Conservation (phyloP, 2,113 vertebrate genomes). For the Marcusenius ussheri region DNA sequence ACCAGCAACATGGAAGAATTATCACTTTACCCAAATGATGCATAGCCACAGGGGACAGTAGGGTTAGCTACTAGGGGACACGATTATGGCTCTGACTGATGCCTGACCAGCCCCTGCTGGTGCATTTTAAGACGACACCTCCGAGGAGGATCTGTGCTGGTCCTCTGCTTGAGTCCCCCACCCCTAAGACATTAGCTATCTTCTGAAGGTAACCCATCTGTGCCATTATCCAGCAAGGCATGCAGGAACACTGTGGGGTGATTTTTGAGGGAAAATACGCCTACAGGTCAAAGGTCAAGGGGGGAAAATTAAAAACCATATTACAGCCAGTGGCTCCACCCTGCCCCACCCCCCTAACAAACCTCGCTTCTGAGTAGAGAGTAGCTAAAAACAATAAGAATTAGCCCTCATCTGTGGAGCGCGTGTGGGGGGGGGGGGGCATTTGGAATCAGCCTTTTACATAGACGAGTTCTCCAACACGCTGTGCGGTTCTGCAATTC, state of each 20-base stretch:
- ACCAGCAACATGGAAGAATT: not conserved
- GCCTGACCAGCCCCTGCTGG: not conserved
- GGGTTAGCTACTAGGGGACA: not conserved
- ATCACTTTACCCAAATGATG: too few relatives aligned
- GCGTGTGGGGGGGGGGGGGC: not conserved
- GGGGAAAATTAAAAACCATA: not conserved
- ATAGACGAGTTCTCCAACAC: not conserved
- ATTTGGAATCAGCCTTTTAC: not conserved
- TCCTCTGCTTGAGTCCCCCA: not conserved
- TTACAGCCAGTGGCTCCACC: not conserved
- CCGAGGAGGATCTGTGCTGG: not conserved
- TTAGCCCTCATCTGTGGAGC: not conserved
- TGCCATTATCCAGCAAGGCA: not conserved
- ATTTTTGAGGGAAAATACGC: not conserved
- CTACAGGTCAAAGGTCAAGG: not conserved
- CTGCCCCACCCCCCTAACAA: not conserved
- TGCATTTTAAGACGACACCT: not conserved
- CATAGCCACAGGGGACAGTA: not conserved
- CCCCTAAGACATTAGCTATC: not conserved
- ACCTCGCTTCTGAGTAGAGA: not conserved
- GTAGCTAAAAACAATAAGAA: not conserved
- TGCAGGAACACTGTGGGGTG: not conserved
- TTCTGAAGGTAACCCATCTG: not conserved
- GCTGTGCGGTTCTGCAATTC: slow-evolving; percentile 14
- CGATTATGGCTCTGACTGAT: not conserved